Conservation (phyloP, 2,888 invertebrate species). For the Eristalis arbustorum region DNA sequence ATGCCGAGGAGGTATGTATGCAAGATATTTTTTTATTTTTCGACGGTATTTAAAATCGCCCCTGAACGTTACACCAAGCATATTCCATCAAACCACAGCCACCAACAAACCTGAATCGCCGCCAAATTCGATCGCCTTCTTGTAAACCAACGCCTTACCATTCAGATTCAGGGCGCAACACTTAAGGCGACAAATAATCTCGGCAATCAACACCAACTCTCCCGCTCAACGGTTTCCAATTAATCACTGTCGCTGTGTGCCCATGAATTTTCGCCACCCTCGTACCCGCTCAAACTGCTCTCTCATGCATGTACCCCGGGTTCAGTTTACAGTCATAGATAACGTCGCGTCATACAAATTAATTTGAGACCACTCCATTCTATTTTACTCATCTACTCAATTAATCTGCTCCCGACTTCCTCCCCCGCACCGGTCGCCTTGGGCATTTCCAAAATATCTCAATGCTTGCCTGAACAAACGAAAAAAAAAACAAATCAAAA, state of each 20-base stretch:
- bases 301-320: neutral
- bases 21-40: too few relatives aligned
- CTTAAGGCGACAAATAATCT: neutral
- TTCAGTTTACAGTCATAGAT: neutral
- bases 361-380: constrained; percentile 27
- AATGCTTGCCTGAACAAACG: too few relatives aligned
- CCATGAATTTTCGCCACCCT: neutral
- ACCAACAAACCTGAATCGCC: too few relatives aligned
- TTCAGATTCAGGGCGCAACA: neutral
- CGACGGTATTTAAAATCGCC: too few relatives aligned
- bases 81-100: too few relatives aligned
- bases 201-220: neutral
- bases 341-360: constrained; percentile 9
- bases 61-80: too few relatives aligned
- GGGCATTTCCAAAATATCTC: neutral
- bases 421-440: neutral
- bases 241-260: neutral
- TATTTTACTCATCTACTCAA: constrained; percentile 20
- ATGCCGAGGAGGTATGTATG: too few relatives aligned
- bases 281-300: neutral
- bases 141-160: neutral
- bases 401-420: constrained; percentile 3
- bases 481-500: neutral
- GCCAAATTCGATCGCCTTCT: too few relatives aligned
- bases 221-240: neutral